phyloP scores from a whole-genome alignment of 2,797 vertebrate species.

The Bradypodion pumilum region DNA sequence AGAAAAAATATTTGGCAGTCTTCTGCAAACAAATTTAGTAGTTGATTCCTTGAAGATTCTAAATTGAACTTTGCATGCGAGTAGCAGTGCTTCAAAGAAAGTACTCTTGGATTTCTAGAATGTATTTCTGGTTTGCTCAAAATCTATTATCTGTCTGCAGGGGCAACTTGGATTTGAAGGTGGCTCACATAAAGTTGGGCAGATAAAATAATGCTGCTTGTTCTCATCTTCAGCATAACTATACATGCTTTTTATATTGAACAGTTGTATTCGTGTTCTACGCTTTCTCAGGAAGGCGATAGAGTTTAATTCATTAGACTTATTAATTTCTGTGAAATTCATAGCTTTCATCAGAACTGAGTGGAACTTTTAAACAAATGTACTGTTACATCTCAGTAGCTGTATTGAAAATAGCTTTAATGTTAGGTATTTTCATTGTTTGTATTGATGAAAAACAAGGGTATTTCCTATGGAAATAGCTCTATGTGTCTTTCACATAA shows the following conservation, averaged over 20 bases:
- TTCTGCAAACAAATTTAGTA: conserved; percentile 22
- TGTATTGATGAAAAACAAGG: not conserved
- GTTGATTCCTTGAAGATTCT: not conserved
- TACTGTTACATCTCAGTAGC: not conserved
- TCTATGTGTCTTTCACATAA: not conserved
- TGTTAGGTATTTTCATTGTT: not conserved
- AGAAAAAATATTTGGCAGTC: not conserved
- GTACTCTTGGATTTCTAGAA: not conserved
- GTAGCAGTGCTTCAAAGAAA: not conserved
- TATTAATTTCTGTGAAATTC: conserved; percentile 32
- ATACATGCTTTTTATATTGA: too few relatives aligned
- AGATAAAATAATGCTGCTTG: not conserved
- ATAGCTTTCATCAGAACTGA: not conserved
- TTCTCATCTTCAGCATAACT: not conserved
- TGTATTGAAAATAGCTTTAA: conserved; percentile 5
- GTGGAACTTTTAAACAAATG: not conserved
- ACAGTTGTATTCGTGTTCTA: not conserved
- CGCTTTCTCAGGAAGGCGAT: conserved; percentile 2
- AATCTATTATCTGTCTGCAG: not conserved
- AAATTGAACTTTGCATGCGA: not conserved
- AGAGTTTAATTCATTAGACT: not conserved
- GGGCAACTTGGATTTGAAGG: not conserved
- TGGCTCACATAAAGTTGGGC: not conserved
- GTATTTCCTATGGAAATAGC: conserved; percentile 37
- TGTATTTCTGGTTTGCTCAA: not conserved